A percentile compares a stretch with the other conserved stretches of the same genome.
phyloP scores from a whole-genome alignment of 2,888 invertebrate genomes.

The Tetragonula carbonaria region DNA sequence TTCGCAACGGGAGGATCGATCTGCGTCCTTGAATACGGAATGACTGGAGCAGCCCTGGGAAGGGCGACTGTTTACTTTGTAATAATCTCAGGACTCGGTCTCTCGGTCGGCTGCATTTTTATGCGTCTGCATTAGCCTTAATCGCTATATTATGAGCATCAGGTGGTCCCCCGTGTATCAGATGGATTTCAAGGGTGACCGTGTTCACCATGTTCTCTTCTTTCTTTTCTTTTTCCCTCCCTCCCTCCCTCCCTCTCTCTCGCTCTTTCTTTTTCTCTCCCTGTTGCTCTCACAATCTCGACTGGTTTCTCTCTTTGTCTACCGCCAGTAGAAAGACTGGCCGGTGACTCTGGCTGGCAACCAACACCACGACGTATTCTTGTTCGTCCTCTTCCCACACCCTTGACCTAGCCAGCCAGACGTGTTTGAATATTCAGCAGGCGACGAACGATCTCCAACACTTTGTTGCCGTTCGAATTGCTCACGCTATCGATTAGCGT shows the following conservation, averaged over 20 bases:
- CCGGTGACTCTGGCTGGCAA: neutral
- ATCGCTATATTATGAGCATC: conserved; percentile 67
- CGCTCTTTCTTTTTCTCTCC: neutral
- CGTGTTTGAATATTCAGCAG: conserved; percentile 64
- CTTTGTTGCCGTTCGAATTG: conserved; percentile 52
- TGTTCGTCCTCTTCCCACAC: conserved; percentile 46
- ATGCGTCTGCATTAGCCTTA: conserved; percentile 70
- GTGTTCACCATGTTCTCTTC: conserved; percentile 13
- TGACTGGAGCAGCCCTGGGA: conserved; percentile 59
- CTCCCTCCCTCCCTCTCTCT: neutral
- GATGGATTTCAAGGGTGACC: conserved; percentile 26
- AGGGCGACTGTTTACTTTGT: conserved; percentile 70
- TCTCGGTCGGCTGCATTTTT: conserved; percentile 71
- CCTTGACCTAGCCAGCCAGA: conserved; percentile 66
- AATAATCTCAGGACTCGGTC: conserved; percentile 68
- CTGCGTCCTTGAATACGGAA: conserved; percentile 69
- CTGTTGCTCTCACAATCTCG: neutral
- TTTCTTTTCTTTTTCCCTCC: neutral
- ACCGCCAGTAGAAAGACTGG: neutral
- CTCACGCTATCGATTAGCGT: conserved; percentile 32
- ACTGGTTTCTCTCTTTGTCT: conserved; percentile 3
- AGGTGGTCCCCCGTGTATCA: conserved; percentile 26
- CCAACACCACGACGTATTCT: neutral
- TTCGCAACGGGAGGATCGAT: conserved; percentile 48
- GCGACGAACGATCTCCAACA: conserved; percentile 39